Evolutionary conservation across 1,140 invertebrate genomes (phyloP).

Genomic region (Acromyrmex echinatior): DNA sequence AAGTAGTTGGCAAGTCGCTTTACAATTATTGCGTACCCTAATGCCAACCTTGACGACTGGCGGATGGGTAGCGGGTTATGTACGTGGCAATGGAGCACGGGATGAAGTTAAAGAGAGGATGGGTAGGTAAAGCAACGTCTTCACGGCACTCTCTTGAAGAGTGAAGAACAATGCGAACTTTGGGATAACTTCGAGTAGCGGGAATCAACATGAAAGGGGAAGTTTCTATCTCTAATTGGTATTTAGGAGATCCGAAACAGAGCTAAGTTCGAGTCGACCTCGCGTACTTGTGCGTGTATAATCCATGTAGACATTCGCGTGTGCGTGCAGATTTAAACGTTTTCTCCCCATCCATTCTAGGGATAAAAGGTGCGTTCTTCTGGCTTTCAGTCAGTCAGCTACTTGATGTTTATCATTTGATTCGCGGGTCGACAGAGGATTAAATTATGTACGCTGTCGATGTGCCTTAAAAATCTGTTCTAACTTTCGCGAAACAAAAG

Average conservation of each 20-base stretch:
- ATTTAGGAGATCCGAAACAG: conserved; percentile 85
- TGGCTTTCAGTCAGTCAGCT: conserved; percentile 75
- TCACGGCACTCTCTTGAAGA: conserved; percentile 65
- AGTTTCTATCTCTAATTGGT: conserved; percentile 86
- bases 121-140: conserved; percentile 57
- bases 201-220: conserved; percentile 86
- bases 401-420: conserved; percentile 83
- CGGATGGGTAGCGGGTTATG: conserved; percentile 17
- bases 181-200: conserved; percentile 82
- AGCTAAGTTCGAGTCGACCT: conserved; percentile 74
- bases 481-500: conserved; percentile 29
- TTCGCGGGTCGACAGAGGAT: conserved; percentile 75
- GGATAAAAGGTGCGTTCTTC: conserved; percentile 52
- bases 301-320: conserved; percentile 8
- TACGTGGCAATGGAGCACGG: conserved; percentile 33
- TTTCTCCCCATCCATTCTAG: background rate
- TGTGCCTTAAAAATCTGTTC: conserved; percentile 74
- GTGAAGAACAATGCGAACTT: conserved; percentile 85
- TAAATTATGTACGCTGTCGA: conserved; percentile 80
- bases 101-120: conserved; percentile 48
- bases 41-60: conserved; percentile 73
- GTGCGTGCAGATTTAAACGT: conserved; percentile 62
- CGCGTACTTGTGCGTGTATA: conserved; percentile 41
- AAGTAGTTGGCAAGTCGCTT: conserved; percentile 78
- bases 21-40: conserved; percentile 82